Evolutionary conservation across 2,797 vertebrate genomes (phyloP), one percentile per base, ranked within the genome.

Genomic region (Melanotaenia maccullochi): DNA sequence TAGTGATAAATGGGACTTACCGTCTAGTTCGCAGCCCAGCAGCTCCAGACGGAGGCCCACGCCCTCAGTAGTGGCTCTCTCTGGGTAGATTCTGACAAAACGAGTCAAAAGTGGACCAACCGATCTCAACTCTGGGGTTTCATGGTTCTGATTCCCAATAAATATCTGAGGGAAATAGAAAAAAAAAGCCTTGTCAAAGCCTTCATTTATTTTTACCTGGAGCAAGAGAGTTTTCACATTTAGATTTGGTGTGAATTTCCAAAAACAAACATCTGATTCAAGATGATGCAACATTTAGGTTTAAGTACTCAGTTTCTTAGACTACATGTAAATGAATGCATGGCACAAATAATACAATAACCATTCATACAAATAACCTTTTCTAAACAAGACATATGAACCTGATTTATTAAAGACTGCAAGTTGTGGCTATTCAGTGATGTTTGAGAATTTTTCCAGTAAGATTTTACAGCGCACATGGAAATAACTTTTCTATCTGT

Each of bases 131-230:
- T 97, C 97, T 0, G 98, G 98, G 0, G 97, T 99, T 84, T 99
- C 98, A 0, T 99, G 98, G 93, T 99, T 99, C 92, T 93, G 96
- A 85, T 99, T 99, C 70, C 98, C 98, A 36, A 94, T 91, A 82
- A 98, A 99, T 68, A 96, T 93, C 98, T 99, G 89, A 56, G 5
- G 1, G 22, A n/a, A 33, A 59, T 13, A 22, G 3, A 38, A 57
- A 40, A n/a, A 28, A 66, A 16, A 9, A 42, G 4, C 52, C 6
- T n/a, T 3, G 22, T 28, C 52, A 55, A 47, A 28, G 25, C 24
- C 11, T 55, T 28, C 0, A 16, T 24, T 52, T 14, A 30, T 55
- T 28, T 30, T 25, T 16, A 55, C 11, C 22, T 9, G 3, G 11
- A 24, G 49, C 1, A 13, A 16, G 51, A 25, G 13, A 25, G 24